Evolutionary conservation across 2,888 invertebrate genomes (phyloP).

Genomic region (Icerya purchasi): DNA sequence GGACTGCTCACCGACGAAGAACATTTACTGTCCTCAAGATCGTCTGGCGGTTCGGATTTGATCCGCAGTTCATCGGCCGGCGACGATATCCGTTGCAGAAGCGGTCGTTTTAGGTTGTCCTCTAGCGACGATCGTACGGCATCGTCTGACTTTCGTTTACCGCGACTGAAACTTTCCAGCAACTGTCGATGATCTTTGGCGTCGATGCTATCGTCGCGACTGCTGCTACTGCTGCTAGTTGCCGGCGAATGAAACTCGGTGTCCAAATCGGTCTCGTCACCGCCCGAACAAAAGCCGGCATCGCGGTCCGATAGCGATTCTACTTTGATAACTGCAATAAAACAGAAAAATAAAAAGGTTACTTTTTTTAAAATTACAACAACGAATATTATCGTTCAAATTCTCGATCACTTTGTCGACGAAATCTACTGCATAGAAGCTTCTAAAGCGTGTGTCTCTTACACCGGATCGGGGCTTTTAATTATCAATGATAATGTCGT

Average conservation of each 20-base stretch:
- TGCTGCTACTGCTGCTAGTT: neutral
- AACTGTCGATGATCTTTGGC: neutral
- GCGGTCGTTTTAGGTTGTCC: too few species aligned
- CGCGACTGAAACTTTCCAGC: neutral
- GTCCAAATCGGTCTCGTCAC: constrained; percentile 11
- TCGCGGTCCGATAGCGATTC: constrained; percentile 11
- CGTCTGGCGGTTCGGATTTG: constrained; percentile 3
- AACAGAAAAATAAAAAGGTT: neutral
- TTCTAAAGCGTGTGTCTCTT: too few species aligned
- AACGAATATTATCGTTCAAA: too few species aligned
- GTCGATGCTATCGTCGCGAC: neutral
- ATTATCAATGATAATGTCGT: too few species aligned
- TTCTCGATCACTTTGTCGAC: too few species aligned
- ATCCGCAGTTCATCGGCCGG: too few species aligned
- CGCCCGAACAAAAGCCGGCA: constrained; percentile 12
- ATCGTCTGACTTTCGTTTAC: constrained; percentile 8
- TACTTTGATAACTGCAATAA: constrained; percentile 2
- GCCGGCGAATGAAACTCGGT: constrained; percentile 3
- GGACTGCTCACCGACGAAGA: constrained; percentile 21
- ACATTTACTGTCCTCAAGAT: neutral
- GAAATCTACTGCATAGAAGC: too few species aligned
- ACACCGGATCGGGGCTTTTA: too few species aligned
- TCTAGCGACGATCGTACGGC: neutral
- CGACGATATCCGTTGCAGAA: too few species aligned
- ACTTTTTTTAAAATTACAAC: too few species aligned